Evolutionary conservation across 2,797 vertebrate genomes (phyloP).

Genomic region (Falco columbarius): DNA sequence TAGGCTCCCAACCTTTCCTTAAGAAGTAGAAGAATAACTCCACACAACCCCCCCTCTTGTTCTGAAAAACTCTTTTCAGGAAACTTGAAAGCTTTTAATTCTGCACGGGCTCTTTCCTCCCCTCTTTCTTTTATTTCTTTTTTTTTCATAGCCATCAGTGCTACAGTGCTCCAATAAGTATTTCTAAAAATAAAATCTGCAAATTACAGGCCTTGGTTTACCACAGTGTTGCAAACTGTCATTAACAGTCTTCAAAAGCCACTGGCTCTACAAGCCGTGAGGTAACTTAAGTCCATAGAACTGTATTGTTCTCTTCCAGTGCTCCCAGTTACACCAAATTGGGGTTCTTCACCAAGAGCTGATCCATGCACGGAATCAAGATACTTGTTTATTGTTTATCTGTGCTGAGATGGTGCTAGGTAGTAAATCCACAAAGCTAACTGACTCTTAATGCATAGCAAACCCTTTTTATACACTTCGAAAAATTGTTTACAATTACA

Average conservation of each 20-base stretch:
- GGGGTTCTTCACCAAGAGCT: no score
- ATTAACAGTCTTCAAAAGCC: constrained; percentile 41
- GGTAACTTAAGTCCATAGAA: constrained; percentile 14
- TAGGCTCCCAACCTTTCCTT: background rate
- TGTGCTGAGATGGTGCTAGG: no score
- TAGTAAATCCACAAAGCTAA: no score
- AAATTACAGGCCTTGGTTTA: constrained; percentile 56
- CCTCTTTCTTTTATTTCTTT: constrained; percentile 10
- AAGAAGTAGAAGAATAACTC: background rate
- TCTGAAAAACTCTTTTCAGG: constrained; percentile 46
- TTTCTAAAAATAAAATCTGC: constrained; percentile 69
- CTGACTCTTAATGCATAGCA: no score
- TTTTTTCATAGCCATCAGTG: constrained; percentile 31
- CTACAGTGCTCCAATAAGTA: constrained; percentile 31
- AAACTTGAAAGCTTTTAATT: constrained; percentile 63
- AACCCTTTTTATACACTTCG: no score
- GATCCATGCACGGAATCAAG: no score
- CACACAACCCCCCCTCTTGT: background rate
- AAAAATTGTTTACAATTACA: no score
- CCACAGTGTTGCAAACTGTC: constrained; percentile 18
- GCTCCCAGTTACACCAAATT: background rate
- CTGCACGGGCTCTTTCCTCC: background rate
- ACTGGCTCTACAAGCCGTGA: background rate
- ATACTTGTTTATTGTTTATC: no score
- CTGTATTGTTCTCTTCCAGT: background rate